Evolutionary conservation across 2,113 vertebrate species (phyloP).

Genomic region (Elephas maximus): DNA sequence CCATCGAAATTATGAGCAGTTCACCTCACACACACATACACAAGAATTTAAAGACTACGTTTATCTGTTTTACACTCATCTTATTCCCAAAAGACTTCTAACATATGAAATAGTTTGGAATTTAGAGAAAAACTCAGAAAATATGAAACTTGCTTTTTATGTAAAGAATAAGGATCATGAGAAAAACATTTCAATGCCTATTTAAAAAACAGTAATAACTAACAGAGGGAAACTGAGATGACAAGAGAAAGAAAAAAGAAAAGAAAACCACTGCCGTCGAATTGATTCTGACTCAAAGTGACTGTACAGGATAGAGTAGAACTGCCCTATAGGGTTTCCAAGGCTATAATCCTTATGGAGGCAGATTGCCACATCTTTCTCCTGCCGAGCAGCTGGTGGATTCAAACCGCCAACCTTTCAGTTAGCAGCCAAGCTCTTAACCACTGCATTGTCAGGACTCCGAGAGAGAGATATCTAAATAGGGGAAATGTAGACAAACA

Average conservation of each 20-base stretch:
- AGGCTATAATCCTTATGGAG: too few species aligned
- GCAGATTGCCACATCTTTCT: too few species aligned
- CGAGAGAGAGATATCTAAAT: not conserved
- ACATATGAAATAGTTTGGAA: not conserved
- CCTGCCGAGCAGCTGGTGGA: too few species aligned
- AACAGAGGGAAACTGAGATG: not conserved
- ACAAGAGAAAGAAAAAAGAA: too few species aligned
- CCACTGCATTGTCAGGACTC: too few species aligned
- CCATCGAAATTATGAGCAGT: not conserved
- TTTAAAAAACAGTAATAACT: not conserved
- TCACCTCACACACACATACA: not conserved
- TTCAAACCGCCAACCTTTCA: too few species aligned
- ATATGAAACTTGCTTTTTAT: not conserved
- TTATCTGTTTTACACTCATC: not conserved
- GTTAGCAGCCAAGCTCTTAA: too few species aligned
- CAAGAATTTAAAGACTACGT: not conserved
- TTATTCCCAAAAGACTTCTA: not conserved
- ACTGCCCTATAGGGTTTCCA: too few species aligned
- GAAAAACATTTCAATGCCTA: not conserved
- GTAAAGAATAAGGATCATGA: not conserved
- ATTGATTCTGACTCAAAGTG: too few species aligned
- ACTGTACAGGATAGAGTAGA: too few species aligned
- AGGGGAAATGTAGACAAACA: too few species aligned
- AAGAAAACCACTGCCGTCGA: too few species aligned
- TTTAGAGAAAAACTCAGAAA: constrained; percentile 19